Evolutionary conservation across 2,888 invertebrate genomes (phyloP).

Genomic region (Heliothis peltigera): DNA sequence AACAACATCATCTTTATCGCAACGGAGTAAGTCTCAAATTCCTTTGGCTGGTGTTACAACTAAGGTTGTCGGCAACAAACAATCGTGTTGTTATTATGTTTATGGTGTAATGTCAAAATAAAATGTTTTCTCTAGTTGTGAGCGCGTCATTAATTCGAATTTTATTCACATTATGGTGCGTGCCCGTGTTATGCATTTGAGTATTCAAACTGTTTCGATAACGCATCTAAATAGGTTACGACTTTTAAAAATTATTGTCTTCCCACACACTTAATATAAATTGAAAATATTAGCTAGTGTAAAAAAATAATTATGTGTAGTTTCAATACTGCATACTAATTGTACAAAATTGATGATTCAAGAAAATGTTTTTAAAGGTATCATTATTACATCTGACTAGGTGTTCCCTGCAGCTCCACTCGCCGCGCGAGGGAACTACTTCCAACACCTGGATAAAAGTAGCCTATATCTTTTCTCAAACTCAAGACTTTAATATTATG

Average conservation of each 20-base stretch:
- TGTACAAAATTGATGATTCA: too few species aligned
- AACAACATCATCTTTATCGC: constrained; percentile 40
- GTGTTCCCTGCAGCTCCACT: too few species aligned
- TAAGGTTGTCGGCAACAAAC: constrained; percentile 69
- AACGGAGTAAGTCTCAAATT: constrained; percentile 54
- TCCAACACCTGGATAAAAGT: too few species aligned
- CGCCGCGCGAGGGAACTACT: too few species aligned
- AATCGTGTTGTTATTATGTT: constrained; percentile 83
- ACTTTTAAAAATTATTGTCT: constrained; percentile 57
- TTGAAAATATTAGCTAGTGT: background rate
- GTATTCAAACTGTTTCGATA: constrained; percentile 73
- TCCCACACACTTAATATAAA: constrained; percentile 28
- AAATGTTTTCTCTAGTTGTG: constrained; percentile 81
- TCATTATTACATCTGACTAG: too few species aligned
- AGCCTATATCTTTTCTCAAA: too few species aligned
- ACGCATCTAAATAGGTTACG: constrained; percentile 72
- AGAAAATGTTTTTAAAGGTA: too few species aligned
- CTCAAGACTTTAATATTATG: too few species aligned
- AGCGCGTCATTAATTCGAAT: constrained; percentile 83
- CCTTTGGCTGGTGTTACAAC: constrained; percentile 37
- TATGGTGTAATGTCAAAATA: constrained; percentile 86
- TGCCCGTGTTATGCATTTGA: constrained; percentile 73
- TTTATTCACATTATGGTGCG: constrained; percentile 83
- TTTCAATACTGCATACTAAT: background rate
- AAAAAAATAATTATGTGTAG: constrained; percentile 12